Base-by-base conservation (phyloP, 2,113 vertebrate species). In the Corythornis madagascariensis region DNA sequence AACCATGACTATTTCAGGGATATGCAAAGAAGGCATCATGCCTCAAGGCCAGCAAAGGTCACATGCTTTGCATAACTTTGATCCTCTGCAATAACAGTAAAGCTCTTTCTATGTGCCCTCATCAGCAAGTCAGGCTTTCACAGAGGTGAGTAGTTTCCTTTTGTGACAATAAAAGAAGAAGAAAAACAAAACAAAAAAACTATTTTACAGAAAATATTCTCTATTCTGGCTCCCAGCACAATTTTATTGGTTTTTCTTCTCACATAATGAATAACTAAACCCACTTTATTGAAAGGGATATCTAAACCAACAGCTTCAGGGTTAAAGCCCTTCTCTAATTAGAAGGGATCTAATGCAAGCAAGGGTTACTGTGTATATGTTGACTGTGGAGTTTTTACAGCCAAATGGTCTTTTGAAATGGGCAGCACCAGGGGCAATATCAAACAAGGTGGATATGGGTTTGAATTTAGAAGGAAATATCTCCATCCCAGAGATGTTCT, bases 1-100 rank as follows among this genome's bases (percentile, higher is more conserved):
- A 97, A 97, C 97, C 96, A 97, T 97, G 97, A 97, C 97, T 96
- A 97, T 97, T 95, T 97, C 95, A 26, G 89, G 83, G 72, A 53
- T 92, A 25, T 57, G 84, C 88, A 87, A 93, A 69, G 93, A 88
- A 92, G 94, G 93, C 96, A 97, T 97, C 97, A 97, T 97, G 97
- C 95, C 96, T 97, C 97, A 97, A 94, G 97, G 97, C 81, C 92
- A 71, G 88, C 93, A 86, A 89, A 60, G 83, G 71, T 87, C 87
- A 72, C 94, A 80, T 65, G 93, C 97, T 95, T 92, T 71, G 89
- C 72, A 59, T 53, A 88, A 74, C 91, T 94, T 86, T 69, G 63
- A 72, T 77, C 52, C 79, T 89, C 87, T 75, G 71, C 80, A 75
- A 6, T 64, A 78, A 81, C 29, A 35, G 71, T 69, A 75, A 87